Conservation (phyloP, 2,113 vertebrate genomes). For the Acanthochromis polyacanthus region DNA sequence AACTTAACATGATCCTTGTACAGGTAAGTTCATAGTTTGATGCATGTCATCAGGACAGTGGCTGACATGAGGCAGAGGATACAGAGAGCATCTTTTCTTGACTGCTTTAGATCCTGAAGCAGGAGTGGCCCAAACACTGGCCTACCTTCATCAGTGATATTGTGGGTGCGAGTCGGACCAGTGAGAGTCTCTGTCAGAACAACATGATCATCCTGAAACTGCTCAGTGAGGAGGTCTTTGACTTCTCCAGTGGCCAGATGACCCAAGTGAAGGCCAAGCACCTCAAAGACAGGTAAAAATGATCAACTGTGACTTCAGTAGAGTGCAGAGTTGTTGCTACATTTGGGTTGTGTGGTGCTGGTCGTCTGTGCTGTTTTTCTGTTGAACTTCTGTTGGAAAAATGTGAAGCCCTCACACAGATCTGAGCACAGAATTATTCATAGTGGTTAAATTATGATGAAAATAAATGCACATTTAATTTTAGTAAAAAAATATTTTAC, state of each 20-base stretch:
- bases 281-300: constrained; percentile 93
- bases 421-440: too few species aligned
- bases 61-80: neutral
- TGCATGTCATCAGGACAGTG: too few species aligned
- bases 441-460: too few species aligned
- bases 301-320: too few species aligned
- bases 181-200: constrained; percentile 97
- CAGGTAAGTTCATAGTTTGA: constrained; percentile 86
- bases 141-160: constrained; percentile 98
- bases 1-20: constrained; percentile 98
- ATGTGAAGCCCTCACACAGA: too few species aligned
- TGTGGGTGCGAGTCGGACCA: constrained; percentile 95
- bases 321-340: too few species aligned
- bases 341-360: too few species aligned
- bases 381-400: too few species aligned
- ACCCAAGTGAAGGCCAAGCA: constrained; percentile 98
- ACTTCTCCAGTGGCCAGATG: constrained; percentile 98
- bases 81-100: neutral
- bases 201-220: constrained; percentile 98
- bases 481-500: too few species aligned
- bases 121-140: constrained; percentile 99
- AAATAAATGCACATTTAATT: too few species aligned
- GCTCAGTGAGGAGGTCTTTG: constrained; percentile 97
- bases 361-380: too few species aligned
- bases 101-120: constrained; percentile 90